phyloP scores from a whole-genome alignment of 2,888 invertebrate species.

The Polydrusus cervinus region DNA sequence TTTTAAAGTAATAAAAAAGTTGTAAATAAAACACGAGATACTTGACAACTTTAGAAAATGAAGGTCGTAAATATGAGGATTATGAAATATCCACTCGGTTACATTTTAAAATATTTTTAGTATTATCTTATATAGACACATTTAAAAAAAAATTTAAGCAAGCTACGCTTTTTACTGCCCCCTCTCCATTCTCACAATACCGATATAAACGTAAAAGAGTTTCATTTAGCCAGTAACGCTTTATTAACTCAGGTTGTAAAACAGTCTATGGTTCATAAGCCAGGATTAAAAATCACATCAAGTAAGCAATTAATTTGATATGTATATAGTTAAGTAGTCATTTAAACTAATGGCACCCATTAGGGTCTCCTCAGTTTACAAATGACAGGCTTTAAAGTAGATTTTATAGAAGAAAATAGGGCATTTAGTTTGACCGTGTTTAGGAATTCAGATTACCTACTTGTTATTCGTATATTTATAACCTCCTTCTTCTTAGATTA shows the following conservation, averaged over 20 bases:
- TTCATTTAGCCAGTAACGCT: neutral
- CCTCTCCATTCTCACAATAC: too few relatives aligned
- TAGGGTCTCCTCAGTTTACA: slow-evolving; percentile 11
- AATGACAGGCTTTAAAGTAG: slow-evolving; percentile 22
- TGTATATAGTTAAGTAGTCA: slow-evolving; percentile 7
- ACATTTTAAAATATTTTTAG: too few relatives aligned
- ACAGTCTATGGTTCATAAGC: neutral
- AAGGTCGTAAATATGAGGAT: neutral
- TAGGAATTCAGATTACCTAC: slow-evolving; percentile 44
- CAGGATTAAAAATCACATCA: slow-evolving; percentile 6
- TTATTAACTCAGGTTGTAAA: neutral
- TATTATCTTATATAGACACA: too few relatives aligned
- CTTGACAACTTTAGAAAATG: slow-evolving; percentile 8
- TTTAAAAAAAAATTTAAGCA: too few relatives aligned
- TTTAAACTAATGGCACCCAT: slow-evolving; percentile 17
- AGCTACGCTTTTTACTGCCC: too few relatives aligned
- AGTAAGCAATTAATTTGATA: slow-evolving; percentile 4
- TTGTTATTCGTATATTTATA: slow-evolving; percentile 47
- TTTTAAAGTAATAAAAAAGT: slow-evolving; percentile 14
- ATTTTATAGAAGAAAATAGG: slow-evolving; percentile 37
- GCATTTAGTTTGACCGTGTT: slow-evolving; percentile 28
- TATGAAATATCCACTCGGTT: neutral
- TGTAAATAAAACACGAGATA: neutral
- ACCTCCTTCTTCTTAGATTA: slow-evolving; percentile 35
- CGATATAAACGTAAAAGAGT: too few relatives aligned